Percentiles rank a stretch among this genome's conserved stretches.
Evolutionary conservation across 2,888 invertebrate genomes (phyloP).

Genomic region (Kuschelorhynchus macadamiae): DNA sequence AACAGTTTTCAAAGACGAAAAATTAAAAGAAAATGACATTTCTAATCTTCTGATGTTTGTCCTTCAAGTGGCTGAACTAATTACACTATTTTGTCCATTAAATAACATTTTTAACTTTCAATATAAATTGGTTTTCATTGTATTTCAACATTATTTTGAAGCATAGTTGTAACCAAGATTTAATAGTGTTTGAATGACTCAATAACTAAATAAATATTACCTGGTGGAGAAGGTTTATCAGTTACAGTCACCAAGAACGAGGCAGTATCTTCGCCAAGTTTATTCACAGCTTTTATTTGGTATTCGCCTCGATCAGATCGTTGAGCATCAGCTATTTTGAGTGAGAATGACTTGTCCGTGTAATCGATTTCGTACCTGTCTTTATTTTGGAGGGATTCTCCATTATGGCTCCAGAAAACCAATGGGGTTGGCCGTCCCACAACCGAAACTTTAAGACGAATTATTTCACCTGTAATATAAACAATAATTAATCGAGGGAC

Average conservation of each 20-base stretch:
- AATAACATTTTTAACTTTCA: no score
- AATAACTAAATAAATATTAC: no score
- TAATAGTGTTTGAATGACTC: no score
- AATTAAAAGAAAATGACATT: no score
- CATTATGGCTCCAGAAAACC: constrained; percentile 88
- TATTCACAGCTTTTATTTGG: constrained; percentile 84
- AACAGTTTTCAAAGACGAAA: no score
- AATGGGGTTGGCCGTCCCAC: constrained; percentile 81
- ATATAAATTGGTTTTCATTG: no score
- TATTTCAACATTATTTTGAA: no score
- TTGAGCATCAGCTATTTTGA: constrained; percentile 82
- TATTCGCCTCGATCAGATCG: constrained; percentile 92
- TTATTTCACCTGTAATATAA: constrained; percentile 76
- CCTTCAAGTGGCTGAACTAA: no score
- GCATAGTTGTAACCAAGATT: no score
- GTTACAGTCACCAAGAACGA: constrained; percentile 90
- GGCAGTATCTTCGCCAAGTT: constrained; percentile 84
- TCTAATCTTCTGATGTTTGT: no score
- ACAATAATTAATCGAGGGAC: neutral
- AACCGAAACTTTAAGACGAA: constrained; percentile 79
- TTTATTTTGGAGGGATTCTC: constrained; percentile 75
- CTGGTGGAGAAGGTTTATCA: constrained; percentile 87
- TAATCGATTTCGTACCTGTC: constrained; percentile 80
- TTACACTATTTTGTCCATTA: no score
- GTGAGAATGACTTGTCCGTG: constrained; percentile 80